Conservation (phyloP, 2,888 invertebrate genomes). For the Hyalella azteca region DNA sequence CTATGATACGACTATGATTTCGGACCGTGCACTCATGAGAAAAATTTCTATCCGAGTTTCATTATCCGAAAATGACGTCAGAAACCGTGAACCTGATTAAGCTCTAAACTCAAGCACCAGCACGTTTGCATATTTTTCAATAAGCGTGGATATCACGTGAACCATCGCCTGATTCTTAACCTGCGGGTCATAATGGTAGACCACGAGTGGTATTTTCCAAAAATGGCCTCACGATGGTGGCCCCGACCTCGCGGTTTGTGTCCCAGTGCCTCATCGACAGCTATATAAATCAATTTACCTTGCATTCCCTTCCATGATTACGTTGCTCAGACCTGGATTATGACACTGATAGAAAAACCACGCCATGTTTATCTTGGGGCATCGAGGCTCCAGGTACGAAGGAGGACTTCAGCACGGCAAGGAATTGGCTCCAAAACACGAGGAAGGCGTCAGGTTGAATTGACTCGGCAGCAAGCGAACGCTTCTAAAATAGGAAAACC, state of each 20-base stretch:
- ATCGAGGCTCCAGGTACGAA: not conserved
- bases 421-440: not conserved
- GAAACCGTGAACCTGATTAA: not conserved
- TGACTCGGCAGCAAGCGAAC: no score
- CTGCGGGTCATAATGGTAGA: not conserved
- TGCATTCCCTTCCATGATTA: constrained; percentile 8
- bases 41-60: not conserved
- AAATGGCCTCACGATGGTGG: not conserved
- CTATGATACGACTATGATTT: not conserved
- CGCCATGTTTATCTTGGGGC: not conserved
- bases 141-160: not conserved
- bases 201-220: constrained; percentile 12
- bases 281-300: constrained; percentile 25
- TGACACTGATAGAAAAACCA: not conserved
- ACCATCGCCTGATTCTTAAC: not conserved
- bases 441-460: not conserved
- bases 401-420: not conserved
- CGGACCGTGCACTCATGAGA: not conserved
- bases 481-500: no score
- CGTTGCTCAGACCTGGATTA: constrained; percentile 2
- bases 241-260: constrained; percentile 16
- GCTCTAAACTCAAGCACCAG: not conserved
- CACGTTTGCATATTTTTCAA: constrained; percentile 19
- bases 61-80: not conserved
- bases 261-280: not conserved